Base-by-base conservation (phyloP, 2,888 invertebrate species). In the Epirrita christyi region DNA sequence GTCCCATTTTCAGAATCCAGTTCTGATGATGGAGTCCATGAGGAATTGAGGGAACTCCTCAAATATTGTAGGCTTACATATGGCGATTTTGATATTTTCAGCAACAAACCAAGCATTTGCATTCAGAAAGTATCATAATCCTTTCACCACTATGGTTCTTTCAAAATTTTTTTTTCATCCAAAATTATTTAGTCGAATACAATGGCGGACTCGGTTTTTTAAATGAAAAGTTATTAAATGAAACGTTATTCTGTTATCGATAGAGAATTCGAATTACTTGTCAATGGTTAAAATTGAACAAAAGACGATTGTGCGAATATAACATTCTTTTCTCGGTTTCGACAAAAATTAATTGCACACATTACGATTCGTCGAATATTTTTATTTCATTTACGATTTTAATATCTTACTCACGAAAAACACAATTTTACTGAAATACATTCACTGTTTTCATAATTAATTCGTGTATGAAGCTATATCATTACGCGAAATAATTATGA, bases 301-400 rank as follows among this genome's bases (percentile, higher is more conserved):
- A 87, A 83, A 73, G 80, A 72, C 64, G 70, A 68, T 74, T 77
- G 74, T 73, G 66, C 70, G 69, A 63, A 71, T 70, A 73, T 75
- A 59, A 65, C 67, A 66, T 63, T 57, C 34, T 53, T 47, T 15
- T 41, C 32, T 64, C 55, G 61, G 66, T 63, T 64, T 61, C 59
- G 46, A 52, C 45, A 60, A 61, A 59, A 50, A 53, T 61, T 61
- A 41, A 54, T 59, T 63, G 58, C 45, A 46, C 61, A 66, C 59
- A 50, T 64, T 57, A 38, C 41, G 14, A 36, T 47, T 59, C 59
- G 45, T 46, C 47, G 45, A 41, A 66, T 52, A 60, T 48, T 47
- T n/a, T 61, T 57, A 58, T 64, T 64, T 51, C 29, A 50, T 63
- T 57, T 55, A 51, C 32, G 32, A 55, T 61, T 55, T n/a, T 67